Evolutionary conservation across 1,140 invertebrate species (phyloP), one percentile per base, ranked within the genome.

Genomic region (Brachionus angularis): DNA sequence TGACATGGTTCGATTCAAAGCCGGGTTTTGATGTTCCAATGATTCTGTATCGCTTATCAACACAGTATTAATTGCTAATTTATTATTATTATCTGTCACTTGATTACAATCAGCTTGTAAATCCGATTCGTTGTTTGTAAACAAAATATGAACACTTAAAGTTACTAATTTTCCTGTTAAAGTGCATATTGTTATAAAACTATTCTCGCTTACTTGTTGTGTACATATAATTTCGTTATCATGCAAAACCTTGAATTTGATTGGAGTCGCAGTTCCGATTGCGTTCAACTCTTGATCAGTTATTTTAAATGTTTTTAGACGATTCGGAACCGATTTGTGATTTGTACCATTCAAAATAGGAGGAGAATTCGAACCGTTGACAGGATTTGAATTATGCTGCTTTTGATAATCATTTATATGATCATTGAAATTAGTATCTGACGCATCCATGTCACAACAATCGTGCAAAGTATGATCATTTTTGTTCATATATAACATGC

Each of bases 141-240:
- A 23, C 29, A 67, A 5, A 12, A 67, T 21, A 47, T 67, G 62
- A 29, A 50, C 62, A 4, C n/a, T 25, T 21, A 67, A 25, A 47
- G 62, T 67, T 31, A 67, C 47, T 23, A 67, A 23, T n/a, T 50
- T 67, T 25, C 62, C 62, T n/a, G 62, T 47, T 33, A 67, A 31
- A 12, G 62, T 67, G 25, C 42, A 67, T 7, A 67, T 67, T 18
- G 62, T 67, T 5, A 67, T 36, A 47, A 67, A 67, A 21, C 29
- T 36, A 25, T 67, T n/a, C 10, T 47, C 44, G 10, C 44, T 50
- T 7, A 50, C 33, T 67, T 67, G 62, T 5, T 67, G 42, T 12
- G 62, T 47, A 10, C 62, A 67, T 12, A 67, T 67, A 5, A 67
- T 67, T 31, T 67, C 62, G 29, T 67, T 67, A 33, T 67, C 62